Base-by-base conservation (phyloP, 2,888 invertebrate species). In the Heteropelma amictum region DNA sequence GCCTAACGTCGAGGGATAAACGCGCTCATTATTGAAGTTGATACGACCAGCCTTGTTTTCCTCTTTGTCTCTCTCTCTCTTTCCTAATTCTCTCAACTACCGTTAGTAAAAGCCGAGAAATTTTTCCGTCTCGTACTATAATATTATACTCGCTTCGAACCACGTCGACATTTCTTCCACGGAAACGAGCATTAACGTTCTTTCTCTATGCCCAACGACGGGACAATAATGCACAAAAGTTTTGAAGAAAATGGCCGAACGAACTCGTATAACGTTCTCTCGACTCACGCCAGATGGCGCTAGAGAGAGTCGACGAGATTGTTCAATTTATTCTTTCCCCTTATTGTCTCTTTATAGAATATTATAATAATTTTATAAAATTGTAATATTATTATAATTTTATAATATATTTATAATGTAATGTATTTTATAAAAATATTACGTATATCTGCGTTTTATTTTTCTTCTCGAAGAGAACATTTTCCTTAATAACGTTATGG, bases 21-120 rank as follows among this genome's bases (percentile, higher is more conserved):
- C 64, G 78, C 77, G 79, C 85, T 86, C 86, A 86, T 87, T 87
- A 87, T 83, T 81, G 85, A 86, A 85, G 84, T 85, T 86, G 84
- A 87, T 86, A 84, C 82, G 77, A 79, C 79, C 76, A 80, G 14
- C 80, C 82, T 81, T 87, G 84, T 85, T 87, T 54, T 38, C 28
- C 23, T 23, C 19, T 4, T 10, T 8, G 14, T 28, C 7, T 14
- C 28, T 8, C 12, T 30, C 21, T 6, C 8, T 14, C 42, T 45
- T 60, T 87, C 84, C 84, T 80, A 84, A 87, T 86, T 74, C 84
- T 79, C 64, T 79, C 64, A 53, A 54, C 72, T 45, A n/a, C n/a
- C n/a, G 45, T 28, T 61, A 68, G 40, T 33, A n/a, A n/a, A n/a
- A 58, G 35, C 54, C 12, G 47, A 45, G 51, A 63, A 70, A 79